Evolutionary conservation across 1,140 invertebrate genomes (phyloP).

Genomic region (Ostrea edulis): DNA sequence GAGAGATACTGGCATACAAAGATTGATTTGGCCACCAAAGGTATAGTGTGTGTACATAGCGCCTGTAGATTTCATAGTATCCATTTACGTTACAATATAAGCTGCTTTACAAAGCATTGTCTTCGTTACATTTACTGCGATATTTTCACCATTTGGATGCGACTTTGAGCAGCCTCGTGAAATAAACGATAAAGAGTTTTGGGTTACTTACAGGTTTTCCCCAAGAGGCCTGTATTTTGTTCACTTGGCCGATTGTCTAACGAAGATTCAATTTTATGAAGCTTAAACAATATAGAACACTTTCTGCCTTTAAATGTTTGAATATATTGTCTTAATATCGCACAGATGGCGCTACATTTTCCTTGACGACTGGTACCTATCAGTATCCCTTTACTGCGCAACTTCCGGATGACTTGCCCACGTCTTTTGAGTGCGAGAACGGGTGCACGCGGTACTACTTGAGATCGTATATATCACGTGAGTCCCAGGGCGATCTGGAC

Average conservation of each 20-base stretch:
- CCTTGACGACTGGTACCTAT: not conserved
- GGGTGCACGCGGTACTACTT: slow-evolving; percentile 10
- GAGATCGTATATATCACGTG: not conserved
- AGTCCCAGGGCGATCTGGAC: not conserved
- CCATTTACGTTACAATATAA: not conserved
- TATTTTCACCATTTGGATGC: too few relatives aligned
- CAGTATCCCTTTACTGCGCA: not conserved
- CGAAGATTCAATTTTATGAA: not conserved
- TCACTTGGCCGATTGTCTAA: not conserved
- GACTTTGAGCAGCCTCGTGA: too few relatives aligned
- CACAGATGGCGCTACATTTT: not conserved
- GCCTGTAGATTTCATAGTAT: too few relatives aligned
- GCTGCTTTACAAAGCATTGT: not conserved
- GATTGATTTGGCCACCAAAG: not conserved
- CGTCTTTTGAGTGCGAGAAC: not conserved
- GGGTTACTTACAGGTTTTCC: not conserved
- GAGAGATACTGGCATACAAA: not conserved
- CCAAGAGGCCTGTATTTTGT: not conserved
- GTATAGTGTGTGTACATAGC: not conserved
- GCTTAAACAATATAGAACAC: not conserved
- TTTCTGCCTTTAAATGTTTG: not conserved
- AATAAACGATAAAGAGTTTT: not conserved
- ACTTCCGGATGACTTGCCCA: slow-evolving; percentile 1
- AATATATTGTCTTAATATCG: too few relatives aligned
- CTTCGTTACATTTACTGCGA: not conserved